Evolutionary conservation across 1,140 invertebrate genomes (phyloP).

Genomic region (Aphelinus certus): DNA sequence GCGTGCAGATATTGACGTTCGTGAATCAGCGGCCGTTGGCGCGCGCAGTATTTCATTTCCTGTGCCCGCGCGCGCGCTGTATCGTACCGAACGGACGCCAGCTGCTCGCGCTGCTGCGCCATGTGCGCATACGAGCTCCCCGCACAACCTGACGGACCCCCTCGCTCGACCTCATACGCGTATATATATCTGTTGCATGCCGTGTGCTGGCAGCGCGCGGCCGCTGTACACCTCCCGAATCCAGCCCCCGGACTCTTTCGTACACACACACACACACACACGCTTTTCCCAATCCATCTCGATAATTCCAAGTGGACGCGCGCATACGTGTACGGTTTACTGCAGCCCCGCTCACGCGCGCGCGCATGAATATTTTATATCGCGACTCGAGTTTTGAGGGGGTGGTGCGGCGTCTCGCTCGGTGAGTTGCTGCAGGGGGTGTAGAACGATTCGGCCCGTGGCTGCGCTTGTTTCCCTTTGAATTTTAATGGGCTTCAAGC

Average conservation of each 20-base stretch:
- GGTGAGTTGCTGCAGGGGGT: too few relatives aligned
- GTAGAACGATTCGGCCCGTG: too few relatives aligned
- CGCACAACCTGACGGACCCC: constrained; percentile 37
- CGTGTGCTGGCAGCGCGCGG: neutral
- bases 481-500: too few relatives aligned
- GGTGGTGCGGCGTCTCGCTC: too few relatives aligned
- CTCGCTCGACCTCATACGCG: neutral
- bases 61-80: constrained; percentile 28
- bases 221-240: too few relatives aligned
- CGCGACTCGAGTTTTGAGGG: neutral
- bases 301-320: too few relatives aligned
- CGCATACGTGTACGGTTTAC: neutral
- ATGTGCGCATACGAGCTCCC: constrained; percentile 46
- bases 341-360: constrained; percentile 4
- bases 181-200: constrained; percentile 46
- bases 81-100: constrained; percentile 41
- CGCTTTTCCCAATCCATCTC: too few relatives aligned
- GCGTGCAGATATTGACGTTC: constrained; percentile 53
- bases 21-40: constrained; percentile 53
- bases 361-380: constrained; percentile 15
- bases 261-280: neutral
- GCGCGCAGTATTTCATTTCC: constrained; percentile 43
- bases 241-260: neutral
- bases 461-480: too few relatives aligned
- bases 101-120: constrained; percentile 46